These are phyloP conservation scores for Frankliniella fusca DNA, from an alignment of 2,888 invertebrate species.

Conservation along the genomic window DNA sequence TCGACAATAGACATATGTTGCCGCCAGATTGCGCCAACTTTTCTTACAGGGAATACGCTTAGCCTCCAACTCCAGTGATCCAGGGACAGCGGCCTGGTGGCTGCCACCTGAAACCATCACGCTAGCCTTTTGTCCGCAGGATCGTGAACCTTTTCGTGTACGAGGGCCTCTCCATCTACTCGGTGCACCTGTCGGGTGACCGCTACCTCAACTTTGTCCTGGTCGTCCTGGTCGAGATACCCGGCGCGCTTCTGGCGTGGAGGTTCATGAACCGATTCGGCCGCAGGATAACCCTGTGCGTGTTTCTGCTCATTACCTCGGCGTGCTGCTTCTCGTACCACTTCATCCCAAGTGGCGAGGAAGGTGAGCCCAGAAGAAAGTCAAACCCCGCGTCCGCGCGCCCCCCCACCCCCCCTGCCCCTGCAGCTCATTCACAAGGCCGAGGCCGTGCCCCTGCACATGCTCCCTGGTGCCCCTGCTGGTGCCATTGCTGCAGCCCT, in stretches of 20 bases:
- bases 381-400: too few species aligned
- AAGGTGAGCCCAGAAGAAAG: neutral
- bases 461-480: too few species aligned
- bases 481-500: too few species aligned
- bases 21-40: too few species aligned
- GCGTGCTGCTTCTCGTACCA: slow-evolving; percentile 16
- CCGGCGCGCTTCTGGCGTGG: slow-evolving; percentile 13
- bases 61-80: too few species aligned
- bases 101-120: too few species aligned
- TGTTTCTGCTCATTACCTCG: neutral
- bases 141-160: slow-evolving; percentile 23
- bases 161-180: slow-evolving; percentile 20
- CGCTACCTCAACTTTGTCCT: slow-evolving; percentile 16
- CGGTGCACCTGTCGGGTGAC: neutral
- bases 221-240: slow-evolving; percentile 38
- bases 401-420: too few species aligned
- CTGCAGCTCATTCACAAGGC: too few species aligned
- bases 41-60: too few species aligned
- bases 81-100: too few species aligned
- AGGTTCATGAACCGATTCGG: slow-evolving; percentile 1
- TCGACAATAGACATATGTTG: too few species aligned
- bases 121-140: neutral
- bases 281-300: neutral
- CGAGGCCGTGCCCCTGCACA: too few species aligned
- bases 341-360: neutral